These are phyloP conservation scores for Andricus quercusramuli DNA, from an alignment of 2,888 invertebrate species.

Conservation along the genomic window DNA sequence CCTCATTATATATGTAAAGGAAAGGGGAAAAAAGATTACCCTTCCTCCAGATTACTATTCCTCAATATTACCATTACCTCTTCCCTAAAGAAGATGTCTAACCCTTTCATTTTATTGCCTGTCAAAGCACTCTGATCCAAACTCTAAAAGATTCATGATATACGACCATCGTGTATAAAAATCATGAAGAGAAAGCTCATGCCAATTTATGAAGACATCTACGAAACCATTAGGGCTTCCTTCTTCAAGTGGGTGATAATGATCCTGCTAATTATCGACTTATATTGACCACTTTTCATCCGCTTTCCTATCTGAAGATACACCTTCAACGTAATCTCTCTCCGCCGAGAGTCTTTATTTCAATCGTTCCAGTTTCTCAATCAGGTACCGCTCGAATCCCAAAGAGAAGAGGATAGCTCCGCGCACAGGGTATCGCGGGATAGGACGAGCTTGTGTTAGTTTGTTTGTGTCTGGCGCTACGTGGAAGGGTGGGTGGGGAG, in stretches of 20 bases:
- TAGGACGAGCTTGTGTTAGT: slow-evolving; percentile 55
- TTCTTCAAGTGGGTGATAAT: background rate
- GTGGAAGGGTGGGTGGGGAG: slow-evolving; percentile 78
- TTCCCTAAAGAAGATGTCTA: slow-evolving; percentile 73
- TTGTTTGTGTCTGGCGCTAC: slow-evolving; percentile 54
- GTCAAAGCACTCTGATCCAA: slow-evolving; percentile 71
- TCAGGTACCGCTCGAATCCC: slow-evolving; percentile 42
- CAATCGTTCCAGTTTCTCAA: slow-evolving; percentile 43
- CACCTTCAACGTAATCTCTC: background rate
- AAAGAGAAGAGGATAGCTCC: slow-evolving; percentile 48
- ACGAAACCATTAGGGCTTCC: background rate
- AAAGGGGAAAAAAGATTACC: background rate
- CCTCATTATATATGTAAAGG: background rate
- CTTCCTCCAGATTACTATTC: slow-evolving; percentile 40
- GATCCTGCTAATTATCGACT: background rate
- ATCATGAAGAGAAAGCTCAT: background rate
- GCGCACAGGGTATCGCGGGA: slow-evolving; percentile 49
- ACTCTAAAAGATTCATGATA: background rate
- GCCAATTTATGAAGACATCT: background rate
- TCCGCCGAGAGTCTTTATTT: slow-evolving; percentile 3
- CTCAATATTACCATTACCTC: slow-evolving; percentile 45
- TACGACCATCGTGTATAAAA: background rate
- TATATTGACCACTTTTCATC: slow-evolving; percentile 48
- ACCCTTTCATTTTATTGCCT: slow-evolving; percentile 78
- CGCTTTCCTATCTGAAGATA: background rate